Evolutionary conservation across 2,888 invertebrate species (phyloP).

Genomic region (Ferdinandea cuprea): DNA sequence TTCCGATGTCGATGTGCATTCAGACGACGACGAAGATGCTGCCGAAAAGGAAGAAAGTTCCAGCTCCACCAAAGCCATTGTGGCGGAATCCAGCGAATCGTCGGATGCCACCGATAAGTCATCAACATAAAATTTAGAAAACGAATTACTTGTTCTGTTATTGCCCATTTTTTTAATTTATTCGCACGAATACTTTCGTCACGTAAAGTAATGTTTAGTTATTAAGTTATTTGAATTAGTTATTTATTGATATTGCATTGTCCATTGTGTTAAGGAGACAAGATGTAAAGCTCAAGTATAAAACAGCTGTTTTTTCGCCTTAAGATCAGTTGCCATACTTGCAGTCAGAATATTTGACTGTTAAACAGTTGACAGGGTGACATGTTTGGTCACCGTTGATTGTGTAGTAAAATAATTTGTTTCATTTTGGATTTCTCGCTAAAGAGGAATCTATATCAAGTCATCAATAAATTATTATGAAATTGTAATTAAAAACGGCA

Average conservation of each 20-base stretch:
- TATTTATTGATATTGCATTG: constrained; percentile 60
- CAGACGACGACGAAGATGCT: constrained; percentile 75
- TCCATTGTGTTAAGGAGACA: constrained; percentile 32
- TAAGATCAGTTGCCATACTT: constrained; percentile 69
- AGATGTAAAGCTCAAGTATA: constrained; percentile 42
- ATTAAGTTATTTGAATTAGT: constrained; percentile 54
- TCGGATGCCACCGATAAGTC: constrained; percentile 46
- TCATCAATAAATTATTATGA: constrained; percentile 66
- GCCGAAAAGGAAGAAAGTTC: constrained; percentile 42
- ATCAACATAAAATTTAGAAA: constrained; percentile 31
- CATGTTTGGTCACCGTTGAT: constrained; percentile 31
- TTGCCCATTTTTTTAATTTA: constrained; percentile 58
- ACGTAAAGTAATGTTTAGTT: constrained; percentile 23
- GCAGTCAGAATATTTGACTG: constrained; percentile 49
- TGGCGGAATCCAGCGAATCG: constrained; percentile 52
- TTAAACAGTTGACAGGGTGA: constrained; percentile 44
- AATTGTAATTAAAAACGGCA: constrained; percentile 12
- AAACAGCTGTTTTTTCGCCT: constrained; percentile 37
- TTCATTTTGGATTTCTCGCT: constrained; percentile 26
- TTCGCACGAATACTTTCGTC: constrained; percentile 56
- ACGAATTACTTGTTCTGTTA: neutral
- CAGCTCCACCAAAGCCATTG: constrained; percentile 46
- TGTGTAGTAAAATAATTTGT: constrained; percentile 46
- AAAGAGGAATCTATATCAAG: constrained; percentile 31
- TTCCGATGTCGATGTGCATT: constrained; percentile 76